Evolutionary conservation across 2,888 invertebrate genomes (phyloP), one percentile per base, ranked within the genome.

Genomic region (Pyrgus malvae): DNA sequence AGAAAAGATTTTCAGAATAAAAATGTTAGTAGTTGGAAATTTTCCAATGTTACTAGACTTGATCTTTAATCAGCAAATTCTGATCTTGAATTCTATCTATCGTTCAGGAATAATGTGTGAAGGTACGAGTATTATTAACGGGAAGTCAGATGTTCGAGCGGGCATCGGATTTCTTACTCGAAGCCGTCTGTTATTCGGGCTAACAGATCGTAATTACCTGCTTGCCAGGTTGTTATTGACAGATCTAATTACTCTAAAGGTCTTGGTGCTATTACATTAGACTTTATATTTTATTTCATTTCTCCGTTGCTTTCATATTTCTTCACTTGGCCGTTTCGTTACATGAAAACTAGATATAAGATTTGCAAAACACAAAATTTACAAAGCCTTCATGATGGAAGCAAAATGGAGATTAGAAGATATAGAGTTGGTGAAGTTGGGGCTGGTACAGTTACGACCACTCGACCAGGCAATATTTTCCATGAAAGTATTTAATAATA

Each of bases 231-330:
- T 53, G 37, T 21, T 71, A 68, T 79, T 82, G 88, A 88, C 87
- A 86, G 19, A 44, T 87, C 80, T 86, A 85, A 87, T 89, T 88
- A 86, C 80, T 80, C 76, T 78, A 77, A 78, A 80, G 74, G 76
- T 77, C 78, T 80, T 75, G 76, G 78, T 76, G 71, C 70, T 63
- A 74, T 76, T 76, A 76, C 74, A 77, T 82, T 78, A 75, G 72
- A 66, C 68, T 70, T 69, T 64, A 73, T 69, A 73, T 70, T 74
- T 72, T 69, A 74, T 74, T 71, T 69, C 69, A 69, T 31, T 23
- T 12, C 16, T 19, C 12, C 19, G 31, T 14, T n/a, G 38, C 38
- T 27, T 48, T 40, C 19, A 23, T n/a, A n/a, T n/a, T n/a, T n/a
- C n/a, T n/a, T n/a, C n/a, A n/a, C n/a, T n/a, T n/a, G n/a, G n/a